Evolutionary conservation across 1,140 invertebrate species (phyloP), one percentile per base, ranked within the genome.

Genomic region (Neodiprion lecontei): DNA sequence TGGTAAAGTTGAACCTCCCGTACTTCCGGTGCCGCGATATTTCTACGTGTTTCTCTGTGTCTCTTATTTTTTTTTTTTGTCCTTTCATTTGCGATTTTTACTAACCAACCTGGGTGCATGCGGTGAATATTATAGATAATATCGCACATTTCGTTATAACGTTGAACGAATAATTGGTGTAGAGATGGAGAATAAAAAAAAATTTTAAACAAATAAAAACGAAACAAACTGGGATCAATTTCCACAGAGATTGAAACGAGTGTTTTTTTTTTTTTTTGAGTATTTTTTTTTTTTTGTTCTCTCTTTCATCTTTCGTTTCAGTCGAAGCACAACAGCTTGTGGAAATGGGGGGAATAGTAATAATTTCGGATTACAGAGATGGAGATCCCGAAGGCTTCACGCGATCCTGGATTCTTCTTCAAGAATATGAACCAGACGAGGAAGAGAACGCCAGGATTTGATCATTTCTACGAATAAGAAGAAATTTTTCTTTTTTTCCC

Each of bases 271-370:
- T 76, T 48, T 48, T 48, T 66, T 75, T 47, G 9, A 68, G 17
- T 17, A 17, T 17, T 23, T 72, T 75, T 70, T 76, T 48, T 48
- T 48, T 66, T 75, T 47, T 40, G 28, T 40, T 40, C 28, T 40
- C 28, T 40, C 28, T 40, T 40, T 40, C 28, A 40, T 73, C 50
- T 73, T 14, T 72, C 71, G 68, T 88, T 88, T 75, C 84, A 89
- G 87, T 83, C 80, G 70, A 85, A 81, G 77, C 85, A 74, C 68
- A 82, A 85, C 47, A 82, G 88, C 48, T 78, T 89, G 77, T 80
- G 82, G 14, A 79, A 86, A 79, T 89, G 87, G 87, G 75, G 88
- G 74, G 75, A 83, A 70, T 84, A 87, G 76, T 83, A 85, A 76
- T 40, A 2, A 40, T 40, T 40, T 40, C 28, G 28, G 77, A 78